Conservation (phyloP, 2,113 vertebrate genomes). For the Gallinago jamesoni region DNA sequence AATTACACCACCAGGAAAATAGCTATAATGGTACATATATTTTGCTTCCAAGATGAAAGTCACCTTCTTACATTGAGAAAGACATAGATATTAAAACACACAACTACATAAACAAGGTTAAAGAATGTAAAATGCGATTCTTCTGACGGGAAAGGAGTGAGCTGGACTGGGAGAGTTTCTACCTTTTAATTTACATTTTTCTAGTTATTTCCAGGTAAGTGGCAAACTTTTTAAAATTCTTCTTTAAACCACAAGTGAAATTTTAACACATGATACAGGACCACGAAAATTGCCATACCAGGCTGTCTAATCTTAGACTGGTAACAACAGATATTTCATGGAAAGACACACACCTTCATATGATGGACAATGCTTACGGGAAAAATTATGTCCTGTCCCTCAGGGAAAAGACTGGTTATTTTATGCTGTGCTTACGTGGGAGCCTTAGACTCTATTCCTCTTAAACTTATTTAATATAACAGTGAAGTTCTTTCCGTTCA, state of each 20-base stretch:
- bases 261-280: background rate
- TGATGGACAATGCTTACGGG: background rate
- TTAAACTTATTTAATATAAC: background rate
- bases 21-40: constrained; percentile 51
- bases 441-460: background rate
- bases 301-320: background rate
- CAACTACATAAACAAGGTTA: constrained; percentile 36
- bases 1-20: constrained; percentile 51
- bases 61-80: constrained; percentile 39
- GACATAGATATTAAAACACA: background rate
- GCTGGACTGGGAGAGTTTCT: background rate
- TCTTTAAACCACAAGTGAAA: background rate
- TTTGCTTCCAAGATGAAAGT: constrained; percentile 63
- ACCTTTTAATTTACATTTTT: background rate
- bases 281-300: background rate
- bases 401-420: background rate
- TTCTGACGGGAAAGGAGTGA: background rate
- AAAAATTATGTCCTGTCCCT: background rate
- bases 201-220: background rate
- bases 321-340: background rate
- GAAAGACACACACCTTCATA: background rate
- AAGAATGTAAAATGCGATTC: background rate
- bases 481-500: background rate
- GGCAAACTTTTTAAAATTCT: background rate
- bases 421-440: background rate